phyloP scores from a whole-genome alignment of 2,888 invertebrate species.

The Thelaira solivaga region DNA sequence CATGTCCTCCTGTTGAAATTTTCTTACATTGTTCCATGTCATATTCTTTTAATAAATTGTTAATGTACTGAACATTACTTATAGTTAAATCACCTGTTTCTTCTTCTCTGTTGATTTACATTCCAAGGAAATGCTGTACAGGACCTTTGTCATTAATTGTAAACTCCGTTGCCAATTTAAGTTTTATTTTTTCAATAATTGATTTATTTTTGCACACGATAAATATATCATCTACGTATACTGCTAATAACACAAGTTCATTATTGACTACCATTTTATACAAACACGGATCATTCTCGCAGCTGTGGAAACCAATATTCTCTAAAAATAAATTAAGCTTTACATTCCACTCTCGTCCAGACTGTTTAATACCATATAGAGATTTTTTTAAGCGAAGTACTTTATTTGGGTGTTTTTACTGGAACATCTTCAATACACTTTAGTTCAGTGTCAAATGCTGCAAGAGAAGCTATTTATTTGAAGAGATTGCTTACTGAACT shows the following conservation, averaged over 20 bases:
- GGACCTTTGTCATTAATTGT: conserved; percentile 34
- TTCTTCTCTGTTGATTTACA: not conserved
- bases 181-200: conserved; percentile 35
- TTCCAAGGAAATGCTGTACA: conserved; percentile 11
- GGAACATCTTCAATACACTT: no score
- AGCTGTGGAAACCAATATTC: conserved; percentile 53
- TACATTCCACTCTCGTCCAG: conserved; percentile 19
- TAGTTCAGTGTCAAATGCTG: no score
- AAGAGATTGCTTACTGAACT: no score
- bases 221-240: no score
- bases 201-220: conserved; percentile 44
- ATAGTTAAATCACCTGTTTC: conserved; percentile 2
- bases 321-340: conserved; percentile 17
- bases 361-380: conserved; percentile 55
- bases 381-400: conserved; percentile 63
- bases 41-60: not conserved
- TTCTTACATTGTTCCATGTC: conserved; percentile 11
- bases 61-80: not conserved
- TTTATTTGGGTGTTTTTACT: conserved; percentile 48
- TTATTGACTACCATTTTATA: no score
- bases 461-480: no score
- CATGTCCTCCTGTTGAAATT: no score
- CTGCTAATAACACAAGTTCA: conserved; percentile 35
- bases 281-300: conserved; percentile 51
- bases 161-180: conserved; percentile 33